Evolutionary conservation across 2,888 invertebrate species (phyloP), one percentile per base, ranked within the genome.

Genomic region (Pseudococcus longispinus): DNA sequence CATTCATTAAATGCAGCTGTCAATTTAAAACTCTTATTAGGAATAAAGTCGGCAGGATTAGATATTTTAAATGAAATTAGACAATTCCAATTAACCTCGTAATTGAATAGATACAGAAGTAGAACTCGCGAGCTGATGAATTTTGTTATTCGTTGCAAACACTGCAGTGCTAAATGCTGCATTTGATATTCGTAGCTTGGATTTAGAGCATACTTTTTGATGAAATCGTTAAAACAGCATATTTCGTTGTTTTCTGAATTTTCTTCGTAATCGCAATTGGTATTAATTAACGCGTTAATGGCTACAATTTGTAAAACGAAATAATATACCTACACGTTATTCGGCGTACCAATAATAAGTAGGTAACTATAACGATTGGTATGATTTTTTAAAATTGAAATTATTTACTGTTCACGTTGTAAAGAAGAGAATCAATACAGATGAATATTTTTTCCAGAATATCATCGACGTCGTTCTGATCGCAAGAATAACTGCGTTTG

Each of bases 121-220:
- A 46, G 46, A 29, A 86, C 18, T 26, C 32, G 42, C 44, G 32
- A 26, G 20, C 32, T 86, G 9, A 86, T 46, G 8, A 20, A 46
- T 86, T 26, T 74, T 4, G 51, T 51, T 44, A 86, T 32, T 74
- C 70, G 77, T 29, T 46, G 51, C 29, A 86, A 44, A 42, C 46
- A 74, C 32, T 86, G 86, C 20, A 86, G 44, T 29, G 84, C 84
- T 20, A 60, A 55, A 32, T 84, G 37, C 15, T 84, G 84, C 11
- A 84, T 9, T 32, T 84, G 29, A 20, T 84, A 55, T 60, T 84
- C 84, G 84, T 84, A 55, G 6, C 8, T 84, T 32, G 46, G 2
- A 32, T 9, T 55, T 55, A 84, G 20, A 13, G 84, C 84, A 32
- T 55, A 84, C 26, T 29, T 84, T 60, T 84, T 37, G 8, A 84